Base-by-base conservation (phyloP, 2,888 invertebrate genomes). In the Sphaeridia pumilis region DNA sequence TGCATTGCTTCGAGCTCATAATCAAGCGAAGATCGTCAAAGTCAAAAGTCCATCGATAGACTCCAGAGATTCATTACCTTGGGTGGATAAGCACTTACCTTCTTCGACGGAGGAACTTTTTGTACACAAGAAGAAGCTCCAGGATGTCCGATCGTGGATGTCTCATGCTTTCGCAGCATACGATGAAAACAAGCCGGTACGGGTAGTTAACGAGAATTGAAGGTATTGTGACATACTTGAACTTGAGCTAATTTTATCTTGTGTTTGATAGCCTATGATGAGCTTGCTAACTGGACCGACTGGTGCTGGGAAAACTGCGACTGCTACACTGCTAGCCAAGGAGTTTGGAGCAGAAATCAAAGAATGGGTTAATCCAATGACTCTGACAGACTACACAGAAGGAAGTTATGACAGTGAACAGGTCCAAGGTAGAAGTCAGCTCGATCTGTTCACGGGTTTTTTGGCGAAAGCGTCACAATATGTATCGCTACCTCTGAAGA, bases 311-410 rank as follows among this genome's bases (percentile, higher is more conserved):
- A 92, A 92, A 73, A 85, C 88, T 1, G 77, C 80, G 1, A 79
- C 86, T 1, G 64, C 89, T 1, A 76, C 74, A 53, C 75, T 80
- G 7, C 63, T 89, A 10, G 82, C 84, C 31, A 74, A 75, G 50
- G 78, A 81, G 63, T 70, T 81, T 57, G 73, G 75, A 26, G 71
- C 78, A 28, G 76, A 77, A 63, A 66, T 85, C 31, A 73, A 78
- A 28, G 89, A 90, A 70, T 92, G 90, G 90, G 78, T 82, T 25
- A 87, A 85, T 64, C 88, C 89, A 4, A 64, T 82, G 10, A 35
- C 27, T 7, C 35, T 54, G 22, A 54, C 54, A 1, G 27, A 49
- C 4, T 54, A 36, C 22, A 21, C 43, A n/a, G 41, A 17, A 49
- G 48, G 35, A 24, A 12, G 36, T 25, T 38, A 44, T 26, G 24